A percentile compares a stretch with the other conserved stretches of the same genome.
Evolutionary conservation across 2,888 invertebrate genomes (phyloP).

Genomic region (Pyrrhosoma nymphula): DNA sequence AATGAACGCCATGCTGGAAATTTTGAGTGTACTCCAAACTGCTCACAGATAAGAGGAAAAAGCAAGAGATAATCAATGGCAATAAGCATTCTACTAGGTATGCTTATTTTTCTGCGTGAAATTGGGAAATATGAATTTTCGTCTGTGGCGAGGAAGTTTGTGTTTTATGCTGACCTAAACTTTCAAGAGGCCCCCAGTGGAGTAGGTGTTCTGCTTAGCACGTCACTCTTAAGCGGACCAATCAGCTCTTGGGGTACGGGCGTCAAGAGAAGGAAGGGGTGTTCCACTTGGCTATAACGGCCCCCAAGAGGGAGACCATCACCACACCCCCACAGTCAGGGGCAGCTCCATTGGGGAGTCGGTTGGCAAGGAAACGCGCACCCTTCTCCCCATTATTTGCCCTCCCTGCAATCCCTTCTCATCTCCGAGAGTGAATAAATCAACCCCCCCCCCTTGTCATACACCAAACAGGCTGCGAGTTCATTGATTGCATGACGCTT

Average conservation of each 20-base stretch:
- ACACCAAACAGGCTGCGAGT: neutral
- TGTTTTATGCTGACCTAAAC: too few relatives aligned
- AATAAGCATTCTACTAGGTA: too few relatives aligned
- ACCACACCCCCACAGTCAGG: neutral
- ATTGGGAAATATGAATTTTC: too few relatives aligned
- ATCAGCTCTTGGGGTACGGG: too few relatives aligned
- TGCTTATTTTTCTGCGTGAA: too few relatives aligned
- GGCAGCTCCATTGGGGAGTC: neutral
- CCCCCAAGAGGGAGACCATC: neutral
- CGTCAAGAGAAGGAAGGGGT: neutral
- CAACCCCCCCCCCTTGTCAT: neutral
- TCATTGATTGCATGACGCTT: constrained; percentile 3
- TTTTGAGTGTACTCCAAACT: too few relatives aligned
- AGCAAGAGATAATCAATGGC: too few relatives aligned
- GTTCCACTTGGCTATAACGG: neutral
- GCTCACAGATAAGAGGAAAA: too few relatives aligned
- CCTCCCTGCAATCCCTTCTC: neutral
- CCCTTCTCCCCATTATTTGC: neutral
- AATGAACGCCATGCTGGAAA: too few relatives aligned
- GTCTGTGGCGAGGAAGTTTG: too few relatives aligned
- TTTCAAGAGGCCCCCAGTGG: too few relatives aligned
- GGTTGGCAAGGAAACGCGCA: neutral
- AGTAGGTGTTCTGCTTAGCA: neutral
- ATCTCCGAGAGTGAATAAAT: constrained; percentile 32
- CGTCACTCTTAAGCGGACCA: neutral